Evolutionary conservation across 2,113 vertebrate genomes (phyloP).

Genomic region (Xyliphius kryptos): DNA sequence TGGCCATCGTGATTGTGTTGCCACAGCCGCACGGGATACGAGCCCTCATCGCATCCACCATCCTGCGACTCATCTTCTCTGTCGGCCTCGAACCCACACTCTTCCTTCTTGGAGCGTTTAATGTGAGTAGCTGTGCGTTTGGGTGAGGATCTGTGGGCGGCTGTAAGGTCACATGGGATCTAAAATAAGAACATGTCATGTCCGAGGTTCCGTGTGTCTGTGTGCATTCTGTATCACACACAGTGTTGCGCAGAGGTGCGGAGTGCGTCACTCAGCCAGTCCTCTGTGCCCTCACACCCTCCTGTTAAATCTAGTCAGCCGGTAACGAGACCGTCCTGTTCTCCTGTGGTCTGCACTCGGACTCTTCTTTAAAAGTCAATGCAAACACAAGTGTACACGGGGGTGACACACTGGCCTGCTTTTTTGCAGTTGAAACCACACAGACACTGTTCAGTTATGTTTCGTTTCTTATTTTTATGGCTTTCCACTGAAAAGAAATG

Average conservation of each 20-base stretch:
- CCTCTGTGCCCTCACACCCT: conserved; percentile 25
- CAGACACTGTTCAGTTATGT: not conserved
- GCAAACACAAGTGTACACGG: not conserved
- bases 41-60: conserved; percentile 89
- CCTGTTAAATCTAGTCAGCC: conserved; percentile 22
- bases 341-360: not conserved
- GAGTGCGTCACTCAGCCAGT: conserved; percentile 39
- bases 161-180: conserved; percentile 37
- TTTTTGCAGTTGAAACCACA: no score
- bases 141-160: not conserved
- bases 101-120: conserved; percentile 89
- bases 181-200: no score
- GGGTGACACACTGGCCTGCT: not conserved
- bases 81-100: conserved; percentile 91
- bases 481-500: no score
- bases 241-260: conserved; percentile 34
- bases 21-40: conserved; percentile 95
- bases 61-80: conserved; percentile 91
- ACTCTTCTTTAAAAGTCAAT: no score
- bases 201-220: not conserved
- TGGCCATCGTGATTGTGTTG: conserved; percentile 88
- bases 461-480: not conserved
- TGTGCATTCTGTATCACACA: conserved; percentile 6
- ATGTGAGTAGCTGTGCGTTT: conserved; percentile 67
- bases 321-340: conserved; percentile 13